Percentiles rank a stretch among this genome's conserved stretches.
These are phyloP conservation scores for Ceramica pisi DNA, from an alignment of 2,888 invertebrate genomes.

Conservation along the genomic window DNA sequence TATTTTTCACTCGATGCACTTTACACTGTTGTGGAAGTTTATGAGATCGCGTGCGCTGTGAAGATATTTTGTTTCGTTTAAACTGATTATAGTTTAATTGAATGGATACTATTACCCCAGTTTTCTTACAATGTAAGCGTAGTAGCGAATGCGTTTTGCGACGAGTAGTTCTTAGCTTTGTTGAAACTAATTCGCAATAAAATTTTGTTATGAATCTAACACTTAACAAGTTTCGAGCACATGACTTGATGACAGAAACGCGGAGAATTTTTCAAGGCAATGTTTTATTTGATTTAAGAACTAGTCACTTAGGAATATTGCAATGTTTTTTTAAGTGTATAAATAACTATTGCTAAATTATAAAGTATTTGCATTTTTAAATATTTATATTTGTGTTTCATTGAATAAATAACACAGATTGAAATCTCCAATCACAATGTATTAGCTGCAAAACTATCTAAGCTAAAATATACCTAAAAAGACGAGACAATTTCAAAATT, in stretches of 20 bases:
- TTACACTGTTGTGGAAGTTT: constrained; percentile 56
- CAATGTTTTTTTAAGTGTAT: too few relatives aligned
- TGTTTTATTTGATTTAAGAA: neutral
- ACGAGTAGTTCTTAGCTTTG: neutral
- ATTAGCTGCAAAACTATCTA: neutral
- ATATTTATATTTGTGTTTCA: too few relatives aligned
- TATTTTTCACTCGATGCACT: constrained; percentile 69
- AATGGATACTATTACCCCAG: constrained; percentile 22
- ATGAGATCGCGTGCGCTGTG: constrained; percentile 46
- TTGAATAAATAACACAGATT: neutral
- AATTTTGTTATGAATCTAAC: neutral
- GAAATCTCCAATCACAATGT: neutral
- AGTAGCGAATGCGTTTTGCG: neutral
- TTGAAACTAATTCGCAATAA: neutral
- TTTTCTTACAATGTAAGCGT: constrained; percentile 12
- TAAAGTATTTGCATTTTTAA: too few relatives aligned
- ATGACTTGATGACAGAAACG: neutral
- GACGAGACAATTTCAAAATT: constrained; percentile 38
- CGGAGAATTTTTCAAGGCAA: neutral
- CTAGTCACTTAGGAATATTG: too few relatives aligned
- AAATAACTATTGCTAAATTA: too few relatives aligned
- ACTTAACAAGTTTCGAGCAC: neutral
- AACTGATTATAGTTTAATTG: constrained; percentile 38
- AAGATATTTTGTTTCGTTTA: constrained; percentile 44
- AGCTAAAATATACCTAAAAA: neutral